Percentiles rank a stretch among this genome's conserved stretches.
These are phyloP conservation scores for Diadophis punctatus DNA, from an alignment of 2,113 vertebrate genomes.

Conservation along the genomic window DNA sequence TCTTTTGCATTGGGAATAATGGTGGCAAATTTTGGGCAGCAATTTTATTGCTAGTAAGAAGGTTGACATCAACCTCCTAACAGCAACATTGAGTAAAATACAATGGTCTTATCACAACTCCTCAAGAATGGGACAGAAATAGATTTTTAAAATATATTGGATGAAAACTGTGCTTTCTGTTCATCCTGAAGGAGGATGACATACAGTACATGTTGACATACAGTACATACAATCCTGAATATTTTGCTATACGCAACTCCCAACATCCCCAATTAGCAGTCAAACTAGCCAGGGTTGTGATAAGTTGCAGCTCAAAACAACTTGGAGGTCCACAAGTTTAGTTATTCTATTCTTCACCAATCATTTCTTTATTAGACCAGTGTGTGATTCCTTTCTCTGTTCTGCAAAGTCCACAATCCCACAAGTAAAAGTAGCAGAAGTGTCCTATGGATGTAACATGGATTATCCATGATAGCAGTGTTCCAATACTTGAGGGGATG, in stretches of 20 bases:
- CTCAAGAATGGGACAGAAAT: background rate
- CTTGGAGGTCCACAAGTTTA: background rate
- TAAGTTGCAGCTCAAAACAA: background rate
- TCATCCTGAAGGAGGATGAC: background rate
- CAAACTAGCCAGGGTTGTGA: background rate
- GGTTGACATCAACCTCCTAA: background rate
- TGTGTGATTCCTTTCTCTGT: background rate
- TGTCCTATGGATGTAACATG: background rate
- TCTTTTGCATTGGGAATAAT: slow-evolving; percentile 29
- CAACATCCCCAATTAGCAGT: background rate
- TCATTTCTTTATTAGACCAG: background rate
- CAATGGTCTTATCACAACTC: background rate
- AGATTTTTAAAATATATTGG: background rate
- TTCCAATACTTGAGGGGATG: too few relatives aligned
- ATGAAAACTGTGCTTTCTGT: background rate
- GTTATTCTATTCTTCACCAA: background rate
- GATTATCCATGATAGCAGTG: too few relatives aligned
- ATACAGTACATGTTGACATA: too few relatives aligned
- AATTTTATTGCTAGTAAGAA: slow-evolving; percentile 35
- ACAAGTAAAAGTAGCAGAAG: background rate
- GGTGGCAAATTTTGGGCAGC: slow-evolving; percentile 4
- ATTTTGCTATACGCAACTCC: background rate
- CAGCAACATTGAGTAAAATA: background rate
- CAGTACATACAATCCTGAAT: too few relatives aligned
- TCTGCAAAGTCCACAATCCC: background rate